Evolutionary conservation across 2,888 invertebrate species (phyloP).

Genomic region (Dioctria linearis): DNA sequence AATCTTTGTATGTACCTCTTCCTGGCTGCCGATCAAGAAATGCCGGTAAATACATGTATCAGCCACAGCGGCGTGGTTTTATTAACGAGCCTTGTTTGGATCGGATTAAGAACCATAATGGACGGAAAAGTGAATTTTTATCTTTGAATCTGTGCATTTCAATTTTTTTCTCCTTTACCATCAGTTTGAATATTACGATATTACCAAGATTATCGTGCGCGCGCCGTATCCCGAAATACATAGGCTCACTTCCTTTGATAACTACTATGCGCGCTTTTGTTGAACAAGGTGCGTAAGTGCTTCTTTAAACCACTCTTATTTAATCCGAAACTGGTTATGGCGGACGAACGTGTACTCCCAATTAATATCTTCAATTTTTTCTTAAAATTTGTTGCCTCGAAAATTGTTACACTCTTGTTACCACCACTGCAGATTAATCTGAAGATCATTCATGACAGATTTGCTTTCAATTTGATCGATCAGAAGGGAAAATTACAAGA

Average conservation of each 20-base stretch:
- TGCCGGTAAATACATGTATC: constrained; percentile 8
- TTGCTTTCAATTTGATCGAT: constrained; percentile 33
- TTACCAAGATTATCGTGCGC: constrained; percentile 39
- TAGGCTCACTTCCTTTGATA: background rate
- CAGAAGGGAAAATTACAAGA: constrained; percentile 34
- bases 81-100: constrained; percentile 48
- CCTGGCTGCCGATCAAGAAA: constrained; percentile 28
- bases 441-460: constrained; percentile 31
- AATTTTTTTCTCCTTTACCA: constrained; percentile 22
- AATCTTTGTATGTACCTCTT: constrained; percentile 23
- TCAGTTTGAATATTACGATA: constrained; percentile 42
- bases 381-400: constrained; percentile 18
- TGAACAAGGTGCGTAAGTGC: constrained; percentile 49
- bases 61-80: constrained; percentile 4
- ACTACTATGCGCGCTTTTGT: constrained; percentile 38
- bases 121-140: constrained; percentile 51
- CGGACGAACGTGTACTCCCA: constrained; percentile 5
- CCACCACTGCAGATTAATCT: constrained; percentile 1
- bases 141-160: constrained; percentile 16
- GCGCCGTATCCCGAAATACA: background rate
- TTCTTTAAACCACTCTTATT: constrained; percentile 22
- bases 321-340: constrained; percentile 16
- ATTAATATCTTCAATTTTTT: constrained; percentile 28
- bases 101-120: constrained; percentile 52
- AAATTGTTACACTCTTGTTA: background rate